These are phyloP conservation scores for Clarias platycephalus DNA, from an alignment of 2,797 vertebrate genomes.

Conservation along the genomic window DNA sequence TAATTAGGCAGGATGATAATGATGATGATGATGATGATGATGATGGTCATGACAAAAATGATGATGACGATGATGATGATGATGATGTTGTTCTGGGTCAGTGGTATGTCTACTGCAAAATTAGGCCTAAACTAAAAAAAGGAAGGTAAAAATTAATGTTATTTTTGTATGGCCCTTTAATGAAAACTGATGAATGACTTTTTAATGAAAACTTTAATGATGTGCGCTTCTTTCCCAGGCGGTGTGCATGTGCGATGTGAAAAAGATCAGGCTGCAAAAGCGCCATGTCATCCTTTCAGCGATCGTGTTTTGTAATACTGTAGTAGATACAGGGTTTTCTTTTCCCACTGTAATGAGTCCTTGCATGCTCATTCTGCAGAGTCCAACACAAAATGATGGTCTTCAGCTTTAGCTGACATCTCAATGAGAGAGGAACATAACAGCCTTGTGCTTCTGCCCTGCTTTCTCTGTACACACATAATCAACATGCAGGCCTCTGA, in stretches of 20 bases:
- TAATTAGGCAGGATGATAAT: not conserved
- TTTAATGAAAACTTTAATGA: too few species aligned
- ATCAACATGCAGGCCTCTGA: conserved; percentile 17
- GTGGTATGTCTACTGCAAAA: not conserved
- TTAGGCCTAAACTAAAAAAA: too few species aligned
- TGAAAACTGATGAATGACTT: not conserved
- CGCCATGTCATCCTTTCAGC: conserved; percentile 54
- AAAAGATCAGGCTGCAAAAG: conserved; percentile 33
- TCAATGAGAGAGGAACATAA: conserved; percentile 23
- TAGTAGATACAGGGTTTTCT: conserved; percentile 26
- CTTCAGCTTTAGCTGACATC: conserved; percentile 6
- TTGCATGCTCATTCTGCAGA: not conserved
- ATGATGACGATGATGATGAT: not conserved
- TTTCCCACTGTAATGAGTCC: conserved; percentile 25
- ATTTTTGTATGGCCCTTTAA: not conserved
- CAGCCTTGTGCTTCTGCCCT: conserved; percentile 23
- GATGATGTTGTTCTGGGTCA: not conserved
- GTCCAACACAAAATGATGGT: conserved; percentile 22
- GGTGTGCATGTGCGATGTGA: conserved; percentile 55
- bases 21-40: not conserved
- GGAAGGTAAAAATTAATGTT: not conserved
- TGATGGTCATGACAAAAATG: not conserved
- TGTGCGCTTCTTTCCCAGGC: conserved; percentile 12
- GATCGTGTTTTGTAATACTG: conserved; percentile 38
- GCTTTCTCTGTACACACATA: conserved; percentile 17